Percentiles rank a stretch among this genome's conserved stretches.
These are phyloP conservation scores for Eupithecia dodoneata DNA, from an alignment of 2,888 invertebrate genomes.

Conservation along the genomic window DNA sequence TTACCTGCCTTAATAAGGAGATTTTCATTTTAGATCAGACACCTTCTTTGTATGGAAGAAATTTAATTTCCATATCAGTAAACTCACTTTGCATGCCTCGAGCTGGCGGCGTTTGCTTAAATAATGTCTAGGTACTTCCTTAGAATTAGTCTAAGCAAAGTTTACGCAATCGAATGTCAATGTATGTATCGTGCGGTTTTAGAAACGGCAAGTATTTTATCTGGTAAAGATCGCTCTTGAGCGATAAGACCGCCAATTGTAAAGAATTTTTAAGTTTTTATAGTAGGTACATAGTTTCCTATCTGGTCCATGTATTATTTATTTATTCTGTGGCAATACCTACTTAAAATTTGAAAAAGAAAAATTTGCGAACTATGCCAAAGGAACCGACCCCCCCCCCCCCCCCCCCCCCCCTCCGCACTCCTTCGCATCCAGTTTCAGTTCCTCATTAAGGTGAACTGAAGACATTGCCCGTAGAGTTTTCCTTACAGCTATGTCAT, in stretches of 20 bases:
- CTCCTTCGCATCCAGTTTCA: slow-evolving; percentile 52
- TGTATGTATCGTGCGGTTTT: no score
- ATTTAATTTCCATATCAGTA: slow-evolving; percentile 67
- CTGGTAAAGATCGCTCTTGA: no score
- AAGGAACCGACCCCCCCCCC: slow-evolving; percentile 57
- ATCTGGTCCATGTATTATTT: no score
- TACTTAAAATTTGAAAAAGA: neutral
- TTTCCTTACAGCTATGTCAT: slow-evolving; percentile 29
- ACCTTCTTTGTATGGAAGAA: slow-evolving; percentile 63
- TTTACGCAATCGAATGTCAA: no score
- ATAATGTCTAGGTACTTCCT: neutral
- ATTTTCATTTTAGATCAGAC: slow-evolving; percentile 72
- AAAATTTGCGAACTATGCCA: slow-evolving; percentile 65
- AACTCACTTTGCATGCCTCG: slow-evolving; percentile 20
- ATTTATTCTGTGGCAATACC: neutral
- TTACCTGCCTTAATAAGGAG: slow-evolving; percentile 73
- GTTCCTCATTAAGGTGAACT: slow-evolving; percentile 68
- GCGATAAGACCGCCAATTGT: no score
- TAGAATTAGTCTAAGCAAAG: neutral
- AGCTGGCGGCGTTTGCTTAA: slow-evolving; percentile 16
- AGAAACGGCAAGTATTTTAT: no score
- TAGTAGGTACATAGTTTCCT: no score
- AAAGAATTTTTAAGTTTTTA: no score
- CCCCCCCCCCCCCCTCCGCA: slow-evolving; percentile 46
- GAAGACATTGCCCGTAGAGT: slow-evolving; percentile 49